Evolutionary conservation across 2,888 invertebrate species (phyloP).

Genomic region (Helobdella robusta): DNA sequence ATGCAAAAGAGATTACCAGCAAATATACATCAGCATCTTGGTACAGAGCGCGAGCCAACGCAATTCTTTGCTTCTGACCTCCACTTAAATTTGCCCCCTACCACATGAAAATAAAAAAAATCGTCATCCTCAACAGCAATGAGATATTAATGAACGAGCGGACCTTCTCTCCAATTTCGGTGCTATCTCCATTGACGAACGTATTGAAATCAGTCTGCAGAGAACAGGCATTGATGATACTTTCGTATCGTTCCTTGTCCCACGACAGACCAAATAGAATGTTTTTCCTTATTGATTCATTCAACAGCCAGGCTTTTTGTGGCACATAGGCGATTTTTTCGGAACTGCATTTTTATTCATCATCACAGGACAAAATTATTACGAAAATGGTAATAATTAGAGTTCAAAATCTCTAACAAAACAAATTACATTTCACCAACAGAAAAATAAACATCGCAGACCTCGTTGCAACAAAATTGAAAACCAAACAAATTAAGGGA

Average conservation of each 20-base stretch:
- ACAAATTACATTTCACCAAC: not conserved
- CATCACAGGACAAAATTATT: slow-evolving; percentile 24
- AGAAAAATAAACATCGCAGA: not conserved
- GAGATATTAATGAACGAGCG: not conserved
- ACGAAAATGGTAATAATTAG: slow-evolving; percentile 7
- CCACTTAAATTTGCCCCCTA: slow-evolving; percentile 69
- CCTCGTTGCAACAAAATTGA: not conserved
- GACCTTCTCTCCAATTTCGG: slow-evolving; percentile 61
- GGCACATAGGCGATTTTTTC: slow-evolving; percentile 49
- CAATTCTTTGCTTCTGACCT: slow-evolving; percentile 70
- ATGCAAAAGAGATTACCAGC: too few species aligned
- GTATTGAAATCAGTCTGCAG: slow-evolving; percentile 63
- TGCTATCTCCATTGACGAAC: slow-evolving; percentile 64
- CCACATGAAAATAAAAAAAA: slow-evolving; percentile 22
- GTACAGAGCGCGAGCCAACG: slow-evolving; percentile 70
- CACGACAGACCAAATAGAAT: slow-evolving; percentile 56
- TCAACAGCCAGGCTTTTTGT: slow-evolving; percentile 70
- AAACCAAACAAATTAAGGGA: not conserved
- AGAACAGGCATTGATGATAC: slow-evolving; percentile 64
- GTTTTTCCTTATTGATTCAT: slow-evolving; percentile 67
- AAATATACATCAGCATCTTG: slow-evolving; percentile 64
- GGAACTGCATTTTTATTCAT: slow-evolving; percentile 34
- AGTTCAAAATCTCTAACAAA: not conserved
- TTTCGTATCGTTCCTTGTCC: slow-evolving; percentile 52
- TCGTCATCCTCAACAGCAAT: too few species aligned